phyloP scores from a whole-genome alignment of 2,797 vertebrate species.

The Myotis findleyi region DNA sequence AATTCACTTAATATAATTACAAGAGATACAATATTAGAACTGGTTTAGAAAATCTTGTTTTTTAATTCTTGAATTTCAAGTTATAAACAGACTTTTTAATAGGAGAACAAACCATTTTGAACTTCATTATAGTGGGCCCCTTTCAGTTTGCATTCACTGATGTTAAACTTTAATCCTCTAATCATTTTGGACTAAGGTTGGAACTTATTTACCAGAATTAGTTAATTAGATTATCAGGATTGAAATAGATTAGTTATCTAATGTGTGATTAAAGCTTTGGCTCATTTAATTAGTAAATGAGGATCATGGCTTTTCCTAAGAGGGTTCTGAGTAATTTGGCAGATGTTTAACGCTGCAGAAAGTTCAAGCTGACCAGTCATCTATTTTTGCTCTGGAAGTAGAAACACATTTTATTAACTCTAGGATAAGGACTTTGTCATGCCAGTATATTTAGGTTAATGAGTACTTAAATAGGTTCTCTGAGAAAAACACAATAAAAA shows the following conservation, averaged over 20 bases:
- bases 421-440: background rate
- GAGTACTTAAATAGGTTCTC: background rate
- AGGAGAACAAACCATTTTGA: conserved; percentile 35
- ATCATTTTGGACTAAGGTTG: conserved; percentile 68
- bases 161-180: conserved; percentile 67
- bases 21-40: background rate
- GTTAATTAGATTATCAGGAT: conserved; percentile 72
- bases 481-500: background rate
- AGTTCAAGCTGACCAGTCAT: conserved; percentile 56
- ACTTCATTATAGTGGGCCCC: conserved; percentile 48
- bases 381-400: conserved; percentile 35
- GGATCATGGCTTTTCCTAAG: conserved; percentile 52
- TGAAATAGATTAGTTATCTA: conserved; percentile 71
- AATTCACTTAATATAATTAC: background rate
- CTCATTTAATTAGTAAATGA: conserved; percentile 67
- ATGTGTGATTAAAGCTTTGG: conserved; percentile 61
- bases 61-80: conserved; percentile 53
- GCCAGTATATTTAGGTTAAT: conserved; percentile 30
- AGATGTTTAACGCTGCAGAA: conserved; percentile 35
- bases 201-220: conserved; percentile 70
- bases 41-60: conserved; percentile 37
- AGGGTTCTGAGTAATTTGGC: conserved; percentile 47
- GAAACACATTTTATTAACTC: conserved; percentile 29
- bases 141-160: conserved; percentile 57
- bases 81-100: conserved; percentile 53